Evolutionary conservation across 2,888 invertebrate species (phyloP), one percentile per base, ranked within the genome.

Genomic region (Eretmocerus hayati): DNA sequence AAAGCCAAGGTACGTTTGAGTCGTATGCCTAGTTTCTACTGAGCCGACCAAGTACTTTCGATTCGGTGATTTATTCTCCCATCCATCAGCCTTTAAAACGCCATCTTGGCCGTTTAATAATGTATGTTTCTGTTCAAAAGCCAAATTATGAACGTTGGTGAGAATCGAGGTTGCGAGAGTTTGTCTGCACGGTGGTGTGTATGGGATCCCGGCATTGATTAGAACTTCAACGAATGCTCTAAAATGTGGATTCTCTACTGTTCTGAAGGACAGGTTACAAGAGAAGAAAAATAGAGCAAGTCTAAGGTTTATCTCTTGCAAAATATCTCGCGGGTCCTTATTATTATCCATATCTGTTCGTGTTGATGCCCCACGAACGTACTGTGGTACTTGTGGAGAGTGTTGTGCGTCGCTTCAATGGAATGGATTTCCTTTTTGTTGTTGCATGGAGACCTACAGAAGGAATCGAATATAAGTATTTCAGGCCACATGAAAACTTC

Each of bases 261-360:
- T n/a, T 23, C 19, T 23, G 22, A 26, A 44, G 3, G 36, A 5
- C 5, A 44, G 5, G n/a, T 37, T 37, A 19, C 44, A 30, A 11
- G 20, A 13, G 11, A 26, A 44, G 20, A 37, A 44, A 44, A 44
- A 44, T 16, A n/a, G n/a, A n/a, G n/a, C n/a, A n/a, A n/a, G n/a
- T n/a, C n/a, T n/a, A n/a, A n/a, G n/a, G n/a, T n/a, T n/a, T n/a
- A n/a, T n/a, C n/a, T n/a, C n/a, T n/a, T n/a, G n/a, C n/a, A n/a
- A n/a, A n/a, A n/a, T n/a, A n/a, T n/a, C n/a, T n/a, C n/a, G n/a
- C n/a, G n/a, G n/a, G n/a, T n/a, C n/a, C n/a, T n/a, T n/a, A n/a
- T n/a, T n/a, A n/a, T n/a, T n/a, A n/a, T n/a, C n/a, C n/a, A n/a
- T n/a, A n/a, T n/a, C n/a, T n/a, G n/a, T n/a, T n/a, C n/a, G n/a